Base-by-base conservation (phyloP, 2,888 invertebrate species). In the Arrhopalites spinosus region DNA sequence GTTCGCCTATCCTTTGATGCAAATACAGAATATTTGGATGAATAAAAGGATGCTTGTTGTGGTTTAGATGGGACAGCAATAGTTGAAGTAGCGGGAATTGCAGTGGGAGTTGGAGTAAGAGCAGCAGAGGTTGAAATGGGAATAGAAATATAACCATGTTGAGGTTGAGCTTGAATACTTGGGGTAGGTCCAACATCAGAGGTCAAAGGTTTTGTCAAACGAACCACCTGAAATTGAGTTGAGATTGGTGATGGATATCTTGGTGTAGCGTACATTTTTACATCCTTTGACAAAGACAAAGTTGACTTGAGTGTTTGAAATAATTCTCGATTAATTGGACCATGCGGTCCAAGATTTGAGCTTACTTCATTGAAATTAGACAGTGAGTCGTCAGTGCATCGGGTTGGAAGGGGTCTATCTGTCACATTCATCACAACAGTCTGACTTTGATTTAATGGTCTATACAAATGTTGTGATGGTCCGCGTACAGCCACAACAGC, bases 251-350 rank as follows among this genome's bases (percentile, higher is more conserved):
- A 13, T 11, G 61, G 59, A 13, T 36, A 36, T 59, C 59, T 30
- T 63, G 29, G 29, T 7, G 27, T 29, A 30, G 29, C 13, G 1
- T 15, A 17, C 63, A 29, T 30, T 15, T 68, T 68, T 2, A 50
- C 29, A 17, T 74, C 68, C n/a, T 66, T 73, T 0, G 66, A 45
- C 1, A 59, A 69, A n/a, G 69, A 59, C 17, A 74, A 56, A 23
- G 74, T 69, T 17, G 61, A 47, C 27, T 74, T 74, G 29, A 74
- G 30, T 2, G 68, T 68, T 5, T 68, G 74, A 27, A 74, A 74
- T 17, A 69, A 27, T 45, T 68, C 61, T 45, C 47, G 68, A 59
- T 59, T 68, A 29, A 71, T 71, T 23, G 27, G 15, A 2, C 20
- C 43, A 3, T 27, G 11, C 15, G 43, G 20, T 30, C 36, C 30